Conservation (phyloP, 2,797 vertebrate genomes). For the Melanotaenia maccullochi region DNA sequence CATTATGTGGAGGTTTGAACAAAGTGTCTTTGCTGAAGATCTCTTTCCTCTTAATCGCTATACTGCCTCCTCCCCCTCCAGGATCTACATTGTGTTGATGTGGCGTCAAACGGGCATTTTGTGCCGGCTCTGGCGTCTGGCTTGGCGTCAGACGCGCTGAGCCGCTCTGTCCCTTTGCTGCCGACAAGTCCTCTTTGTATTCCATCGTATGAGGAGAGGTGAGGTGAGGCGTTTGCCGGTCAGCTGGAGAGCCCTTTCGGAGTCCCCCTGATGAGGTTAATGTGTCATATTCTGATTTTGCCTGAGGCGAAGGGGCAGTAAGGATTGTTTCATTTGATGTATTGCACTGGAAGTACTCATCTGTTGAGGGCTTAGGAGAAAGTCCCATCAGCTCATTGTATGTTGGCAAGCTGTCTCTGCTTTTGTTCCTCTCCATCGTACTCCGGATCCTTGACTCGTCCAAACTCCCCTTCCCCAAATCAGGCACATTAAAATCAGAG, state of each 20-base stretch:
- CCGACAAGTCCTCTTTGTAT: slow-evolving; percentile 92
- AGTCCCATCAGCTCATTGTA: slow-evolving; percentile 93
- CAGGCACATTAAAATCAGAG: slow-evolving; percentile 95
- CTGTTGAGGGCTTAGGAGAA: slow-evolving; percentile 90
- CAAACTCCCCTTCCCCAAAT: slow-evolving; percentile 88
- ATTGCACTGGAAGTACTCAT: slow-evolving; percentile 99
- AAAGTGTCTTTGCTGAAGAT: slow-evolving; percentile 99
- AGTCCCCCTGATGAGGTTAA: slow-evolving; percentile 92
- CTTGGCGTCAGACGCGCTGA: slow-evolving; percentile 84
- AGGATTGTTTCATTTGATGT: slow-evolving; percentile 98
- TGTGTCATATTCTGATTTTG: slow-evolving; percentile 94
- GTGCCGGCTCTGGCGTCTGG: slow-evolving; percentile 87
- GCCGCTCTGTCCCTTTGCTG: slow-evolving; percentile 89
- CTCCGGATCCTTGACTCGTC: slow-evolving; percentile 90
- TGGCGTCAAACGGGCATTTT: slow-evolving; percentile 91
- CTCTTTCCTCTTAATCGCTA: slow-evolving; percentile 96
- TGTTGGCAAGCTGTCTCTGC: slow-evolving; percentile 90
- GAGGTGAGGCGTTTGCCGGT: slow-evolving; percentile 92
- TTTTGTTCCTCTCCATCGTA: slow-evolving; percentile 92
- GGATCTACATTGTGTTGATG: slow-evolving; percentile 93
- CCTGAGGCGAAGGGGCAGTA: slow-evolving; percentile 93
- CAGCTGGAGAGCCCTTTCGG: slow-evolving; percentile 91
- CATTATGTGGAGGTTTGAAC: slow-evolving; percentile 97
- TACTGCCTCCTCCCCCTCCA: slow-evolving; percentile 84
- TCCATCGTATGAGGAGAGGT: slow-evolving; percentile 87